Percentiles rank a stretch among this genome's conserved stretches.
Conservation (phyloP, 2,797 vertebrate species). For the Buceros bicornis region DNA sequence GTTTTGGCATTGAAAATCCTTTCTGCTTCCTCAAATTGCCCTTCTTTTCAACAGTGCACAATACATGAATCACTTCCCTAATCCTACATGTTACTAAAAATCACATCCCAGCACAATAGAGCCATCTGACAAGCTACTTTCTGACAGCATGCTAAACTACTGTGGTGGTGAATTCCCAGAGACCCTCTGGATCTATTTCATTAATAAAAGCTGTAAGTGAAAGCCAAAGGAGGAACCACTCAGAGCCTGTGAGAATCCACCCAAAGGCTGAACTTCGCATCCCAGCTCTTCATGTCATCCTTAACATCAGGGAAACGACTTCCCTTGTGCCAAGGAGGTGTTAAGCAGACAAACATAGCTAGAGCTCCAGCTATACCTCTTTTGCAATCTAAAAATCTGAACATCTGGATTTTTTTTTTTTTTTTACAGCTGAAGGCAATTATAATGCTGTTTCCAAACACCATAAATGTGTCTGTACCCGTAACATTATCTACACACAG, state of each 20-base stretch:
- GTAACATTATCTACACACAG: background rate
- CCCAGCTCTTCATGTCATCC: background rate
- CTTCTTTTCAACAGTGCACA: conserved; percentile 67
- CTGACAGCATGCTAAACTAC: conserved; percentile 68
- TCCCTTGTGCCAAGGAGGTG: background rate
- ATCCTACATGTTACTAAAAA: conserved; percentile 67
- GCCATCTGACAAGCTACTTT: conserved; percentile 65
- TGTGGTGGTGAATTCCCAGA: conserved; percentile 67
- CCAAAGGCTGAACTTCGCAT: background rate
- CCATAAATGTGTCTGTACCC: background rate
- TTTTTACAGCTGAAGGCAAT: conserved; percentile 31
- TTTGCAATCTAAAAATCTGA: conserved; percentile 25
- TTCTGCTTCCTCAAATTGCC: conserved; percentile 70
- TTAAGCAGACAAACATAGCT: background rate
- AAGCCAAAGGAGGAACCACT: conserved; percentile 12
- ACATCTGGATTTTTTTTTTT: conserved; percentile 34
- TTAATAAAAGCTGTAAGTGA: conserved; percentile 53
- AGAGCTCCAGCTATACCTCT: background rate
- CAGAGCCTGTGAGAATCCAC: background rate
- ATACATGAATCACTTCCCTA: conserved; percentile 71
- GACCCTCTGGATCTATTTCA: conserved; percentile 61
- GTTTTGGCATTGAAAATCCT: conserved; percentile 72
- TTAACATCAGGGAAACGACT: background rate
- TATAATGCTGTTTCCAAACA: conserved; percentile 5
- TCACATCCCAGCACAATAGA: conserved; percentile 59